Conservation (phyloP, 2,888 invertebrate species). For the Lydus trimaculatus region DNA sequence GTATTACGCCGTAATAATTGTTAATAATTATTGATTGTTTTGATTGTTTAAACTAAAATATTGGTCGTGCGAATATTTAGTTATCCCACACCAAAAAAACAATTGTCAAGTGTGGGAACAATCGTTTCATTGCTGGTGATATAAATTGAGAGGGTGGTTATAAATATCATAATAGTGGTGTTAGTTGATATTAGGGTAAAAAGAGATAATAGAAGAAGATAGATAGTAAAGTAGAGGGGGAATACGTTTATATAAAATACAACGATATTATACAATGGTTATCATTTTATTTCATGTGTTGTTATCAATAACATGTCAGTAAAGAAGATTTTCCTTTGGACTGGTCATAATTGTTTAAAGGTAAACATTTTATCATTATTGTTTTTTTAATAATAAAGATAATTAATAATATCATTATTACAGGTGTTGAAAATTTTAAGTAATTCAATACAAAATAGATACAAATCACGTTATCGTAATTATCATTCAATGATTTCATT, state of each 20-base stretch:
- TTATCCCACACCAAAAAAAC: slow-evolving; percentile 20
- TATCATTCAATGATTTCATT: slow-evolving; percentile 44
- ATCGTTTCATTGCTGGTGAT: slow-evolving; percentile 46
- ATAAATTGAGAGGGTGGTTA: slow-evolving; percentile 44
- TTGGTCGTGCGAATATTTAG: slow-evolving; percentile 35
- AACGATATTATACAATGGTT: slow-evolving; percentile 30
- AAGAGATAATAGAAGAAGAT: slow-evolving; percentile 37
- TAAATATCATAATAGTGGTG: slow-evolving; percentile 21
- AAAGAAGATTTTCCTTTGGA: slow-evolving; percentile 46
- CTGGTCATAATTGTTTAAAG: slow-evolving; percentile 50
- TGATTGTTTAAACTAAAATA: background rate
- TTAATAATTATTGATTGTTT: background rate
- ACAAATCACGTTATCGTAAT: slow-evolving; percentile 40
- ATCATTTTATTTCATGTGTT: slow-evolving; percentile 31
- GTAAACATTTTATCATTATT: slow-evolving; percentile 40
- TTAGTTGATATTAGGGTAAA: slow-evolving; percentile 39
- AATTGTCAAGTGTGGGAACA: slow-evolving; percentile 45
- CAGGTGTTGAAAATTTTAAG: slow-evolving; percentile 51
- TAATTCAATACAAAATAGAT: slow-evolving; percentile 44
- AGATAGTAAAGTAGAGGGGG: slow-evolving; percentile 32
- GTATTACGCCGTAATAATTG: too few species aligned
- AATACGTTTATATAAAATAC: slow-evolving; percentile 26
- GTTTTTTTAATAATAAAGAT: slow-evolving; percentile 9
- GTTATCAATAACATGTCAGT: slow-evolving; percentile 41
- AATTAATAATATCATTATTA: slow-evolving; percentile 25